A percentile compares a stretch with the other conserved stretches of the same genome.
phyloP scores from a whole-genome alignment of 2,113 vertebrate genomes.

The Cephalopholis sonnerati region DNA sequence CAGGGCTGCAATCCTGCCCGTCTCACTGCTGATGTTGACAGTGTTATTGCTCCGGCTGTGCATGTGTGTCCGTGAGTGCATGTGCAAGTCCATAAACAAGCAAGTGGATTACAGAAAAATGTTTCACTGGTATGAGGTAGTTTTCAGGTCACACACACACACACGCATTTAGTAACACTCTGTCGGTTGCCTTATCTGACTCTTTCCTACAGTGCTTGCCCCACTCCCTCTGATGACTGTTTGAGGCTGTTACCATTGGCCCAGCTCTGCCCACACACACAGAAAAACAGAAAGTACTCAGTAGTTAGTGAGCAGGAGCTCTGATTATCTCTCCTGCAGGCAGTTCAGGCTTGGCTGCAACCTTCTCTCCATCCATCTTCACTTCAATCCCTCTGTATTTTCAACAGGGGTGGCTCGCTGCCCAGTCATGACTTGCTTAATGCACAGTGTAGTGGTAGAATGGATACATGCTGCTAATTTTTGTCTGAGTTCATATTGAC shows the following conservation, averaged over 20 bases:
- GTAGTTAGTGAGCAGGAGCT: conserved; percentile 25
- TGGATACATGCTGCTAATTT: conserved; percentile 25
- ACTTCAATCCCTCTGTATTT: conserved; percentile 46
- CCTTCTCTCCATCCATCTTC: conserved; percentile 58
- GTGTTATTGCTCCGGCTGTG: conserved; percentile 27
- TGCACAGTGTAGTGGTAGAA: background rate
- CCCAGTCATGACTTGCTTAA: conserved; percentile 83
- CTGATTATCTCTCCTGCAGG: conserved; percentile 65
- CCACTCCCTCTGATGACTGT: conserved; percentile 21
- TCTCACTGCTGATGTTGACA: conserved; percentile 48
- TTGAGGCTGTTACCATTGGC: conserved; percentile 33
- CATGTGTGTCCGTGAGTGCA: background rate
- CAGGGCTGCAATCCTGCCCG: conserved; percentile 28
- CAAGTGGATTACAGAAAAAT: conserved; percentile 1
- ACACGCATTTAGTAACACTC: background rate
- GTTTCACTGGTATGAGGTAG: too few species aligned
- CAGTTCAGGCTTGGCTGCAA: conserved; percentile 38
- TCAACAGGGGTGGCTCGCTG: conserved; percentile 80
- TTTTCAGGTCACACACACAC: too few species aligned
- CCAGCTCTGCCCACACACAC: conserved; percentile 28
- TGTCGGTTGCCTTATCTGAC: conserved; percentile 48
- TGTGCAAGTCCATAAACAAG: background rate
- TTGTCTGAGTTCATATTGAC: conserved; percentile 32
- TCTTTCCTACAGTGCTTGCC: background rate
- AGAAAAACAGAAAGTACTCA: conserved; percentile 39